phyloP scores from a whole-genome alignment of 2,113 vertebrate genomes.

The Mesoclemmys tuberculata region DNA sequence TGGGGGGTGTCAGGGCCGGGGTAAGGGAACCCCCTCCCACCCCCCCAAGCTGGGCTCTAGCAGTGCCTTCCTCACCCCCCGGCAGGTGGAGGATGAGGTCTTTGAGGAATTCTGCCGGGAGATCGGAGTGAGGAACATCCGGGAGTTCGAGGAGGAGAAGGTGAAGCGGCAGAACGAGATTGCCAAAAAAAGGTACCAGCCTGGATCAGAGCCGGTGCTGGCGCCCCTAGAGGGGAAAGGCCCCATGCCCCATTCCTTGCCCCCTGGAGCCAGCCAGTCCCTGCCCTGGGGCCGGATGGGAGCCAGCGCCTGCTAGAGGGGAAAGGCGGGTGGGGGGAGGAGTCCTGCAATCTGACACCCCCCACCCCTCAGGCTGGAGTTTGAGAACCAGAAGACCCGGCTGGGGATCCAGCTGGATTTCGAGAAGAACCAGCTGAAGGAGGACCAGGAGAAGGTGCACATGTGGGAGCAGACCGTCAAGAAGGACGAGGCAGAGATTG shows the following conservation, averaged over 20 bases:
- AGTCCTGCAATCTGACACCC: neutral
- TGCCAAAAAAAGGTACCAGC: slow-evolving; percentile 90
- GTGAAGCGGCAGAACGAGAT: slow-evolving; percentile 97
- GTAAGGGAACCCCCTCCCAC: neutral
- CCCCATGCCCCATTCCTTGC: neutral
- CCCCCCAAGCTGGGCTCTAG: neutral
- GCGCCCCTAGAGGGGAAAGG: neutral
- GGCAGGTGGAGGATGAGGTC: slow-evolving; percentile 93
- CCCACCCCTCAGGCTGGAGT: slow-evolving; percentile 76
- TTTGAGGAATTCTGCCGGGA: slow-evolving; percentile 95
- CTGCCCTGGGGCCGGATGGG: neutral
- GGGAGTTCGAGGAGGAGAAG: slow-evolving; percentile 97
- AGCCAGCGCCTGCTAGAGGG: neutral
- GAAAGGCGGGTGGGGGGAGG: neutral
- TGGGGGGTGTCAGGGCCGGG: neutral
- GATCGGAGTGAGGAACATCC: slow-evolving; percentile 94
- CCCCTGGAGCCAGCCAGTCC: neutral
- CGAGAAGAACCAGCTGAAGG: slow-evolving; percentile 93
- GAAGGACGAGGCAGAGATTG: slow-evolving; percentile 95
- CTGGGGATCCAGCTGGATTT: slow-evolving; percentile 94
- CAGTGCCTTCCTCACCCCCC: neutral
- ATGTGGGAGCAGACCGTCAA: slow-evolving; percentile 97
- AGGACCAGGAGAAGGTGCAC: slow-evolving; percentile 94
- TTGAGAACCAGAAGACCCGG: slow-evolving; percentile 95
- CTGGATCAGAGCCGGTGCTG: neutral